phyloP scores from a whole-genome alignment of 2,113 vertebrate species.

The Brachypodius melanocephalos region DNA sequence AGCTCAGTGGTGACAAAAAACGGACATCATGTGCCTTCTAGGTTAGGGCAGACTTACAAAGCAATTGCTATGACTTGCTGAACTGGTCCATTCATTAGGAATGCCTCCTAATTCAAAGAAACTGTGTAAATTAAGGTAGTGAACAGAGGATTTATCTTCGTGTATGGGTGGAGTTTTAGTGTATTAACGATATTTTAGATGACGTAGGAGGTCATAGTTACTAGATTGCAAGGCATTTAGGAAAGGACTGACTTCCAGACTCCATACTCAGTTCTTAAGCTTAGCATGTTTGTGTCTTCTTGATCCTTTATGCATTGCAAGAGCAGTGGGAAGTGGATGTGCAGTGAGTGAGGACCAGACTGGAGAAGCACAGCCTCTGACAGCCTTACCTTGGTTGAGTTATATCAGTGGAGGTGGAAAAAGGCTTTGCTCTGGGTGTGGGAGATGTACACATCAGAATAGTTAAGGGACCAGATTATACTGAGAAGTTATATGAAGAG shows the following conservation, averaged over 20 bases:
- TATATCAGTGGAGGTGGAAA: neutral
- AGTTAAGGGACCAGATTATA: neutral
- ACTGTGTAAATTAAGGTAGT: neutral
- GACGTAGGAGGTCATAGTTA: neutral
- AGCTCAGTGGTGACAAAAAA: neutral
- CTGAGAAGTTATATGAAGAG: neutral
- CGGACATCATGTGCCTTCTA: neutral
- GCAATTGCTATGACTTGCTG: neutral
- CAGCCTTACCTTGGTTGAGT: neutral
- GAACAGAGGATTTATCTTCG: fast-evolving
- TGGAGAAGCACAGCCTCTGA: neutral
- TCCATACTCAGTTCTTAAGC: neutral
- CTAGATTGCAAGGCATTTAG: neutral
- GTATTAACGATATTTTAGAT: neutral
- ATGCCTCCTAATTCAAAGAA: neutral
- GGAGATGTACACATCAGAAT: neutral
- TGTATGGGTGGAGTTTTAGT: neutral
- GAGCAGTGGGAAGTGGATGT: neutral
- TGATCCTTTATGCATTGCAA: neutral
- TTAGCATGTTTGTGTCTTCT: neutral
- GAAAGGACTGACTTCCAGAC: neutral
- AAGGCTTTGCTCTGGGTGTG: neutral
- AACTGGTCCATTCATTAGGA: neutral
- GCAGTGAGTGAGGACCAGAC: neutral
- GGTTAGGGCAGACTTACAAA: neutral